These are phyloP conservation scores for Lymantria dispar DNA, from an alignment of 2,888 invertebrate genomes.

Conservation along the genomic window DNA sequence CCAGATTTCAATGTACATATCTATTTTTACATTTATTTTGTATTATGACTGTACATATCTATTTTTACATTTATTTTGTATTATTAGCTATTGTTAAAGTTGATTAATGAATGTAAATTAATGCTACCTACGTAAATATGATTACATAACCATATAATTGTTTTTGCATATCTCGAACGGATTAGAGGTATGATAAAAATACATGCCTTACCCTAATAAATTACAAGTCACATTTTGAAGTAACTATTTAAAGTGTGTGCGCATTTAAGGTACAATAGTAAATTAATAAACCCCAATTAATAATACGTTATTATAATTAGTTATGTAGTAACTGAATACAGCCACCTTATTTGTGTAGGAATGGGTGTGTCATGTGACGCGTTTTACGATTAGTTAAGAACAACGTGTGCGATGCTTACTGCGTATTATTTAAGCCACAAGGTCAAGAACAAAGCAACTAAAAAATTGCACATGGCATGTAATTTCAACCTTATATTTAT, in stretches of 20 bases:
- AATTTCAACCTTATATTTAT: constrained; percentile 55
- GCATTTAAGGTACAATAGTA: constrained; percentile 8
- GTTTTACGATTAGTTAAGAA: constrained; percentile 49
- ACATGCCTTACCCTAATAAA: too few species aligned
- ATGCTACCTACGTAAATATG: too few species aligned
- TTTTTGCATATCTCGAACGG: too few species aligned
- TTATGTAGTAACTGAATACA: constrained; percentile 46
- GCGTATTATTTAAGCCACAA: constrained; percentile 74
- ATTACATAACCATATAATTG: too few species aligned
- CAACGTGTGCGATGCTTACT: constrained; percentile 49
- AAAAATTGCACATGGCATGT: constrained; percentile 36
- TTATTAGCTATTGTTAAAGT: too few species aligned
- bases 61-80: too few species aligned
- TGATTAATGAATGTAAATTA: too few species aligned
- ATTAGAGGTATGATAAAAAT: too few species aligned
- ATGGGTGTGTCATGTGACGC: constrained; percentile 81
- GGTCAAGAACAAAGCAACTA: constrained; percentile 53
- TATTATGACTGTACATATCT: too few species aligned
- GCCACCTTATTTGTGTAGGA: constrained; percentile 67
- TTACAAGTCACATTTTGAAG: background rate
- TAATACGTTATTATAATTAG: background rate
- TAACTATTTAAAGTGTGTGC: background rate
- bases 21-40: too few species aligned
- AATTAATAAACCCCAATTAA: constrained; percentile 1
- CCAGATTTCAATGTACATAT: too few species aligned